These are phyloP conservation scores for Rotaria socialis DNA, from an alignment of 2,888 invertebrate genomes.

Conservation along the genomic window DNA sequence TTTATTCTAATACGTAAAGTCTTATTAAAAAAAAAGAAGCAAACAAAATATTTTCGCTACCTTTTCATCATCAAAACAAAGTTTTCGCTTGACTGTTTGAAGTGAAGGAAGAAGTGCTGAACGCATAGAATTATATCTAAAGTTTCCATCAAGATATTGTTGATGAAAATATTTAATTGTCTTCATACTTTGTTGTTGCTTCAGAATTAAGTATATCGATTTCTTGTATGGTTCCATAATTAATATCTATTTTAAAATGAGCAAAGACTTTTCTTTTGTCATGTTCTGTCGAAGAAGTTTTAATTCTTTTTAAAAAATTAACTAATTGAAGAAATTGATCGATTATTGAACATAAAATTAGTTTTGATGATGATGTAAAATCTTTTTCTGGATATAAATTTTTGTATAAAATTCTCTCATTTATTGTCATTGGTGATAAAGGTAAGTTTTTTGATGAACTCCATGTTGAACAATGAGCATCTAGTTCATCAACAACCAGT, in stretches of 20 bases:
- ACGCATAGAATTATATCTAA: not conserved
- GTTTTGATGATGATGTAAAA: not conserved
- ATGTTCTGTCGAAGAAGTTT: not conserved
- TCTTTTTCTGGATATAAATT: not conserved
- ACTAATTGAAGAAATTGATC: not conserved
- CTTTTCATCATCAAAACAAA: not conserved
- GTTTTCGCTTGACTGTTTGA: not conserved
- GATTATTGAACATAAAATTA: not conserved
- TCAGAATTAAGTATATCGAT: not conserved
- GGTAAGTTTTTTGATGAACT: not conserved
- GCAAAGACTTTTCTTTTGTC: not conserved
- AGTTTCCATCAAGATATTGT: not conserved
- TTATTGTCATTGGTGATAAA: not conserved
- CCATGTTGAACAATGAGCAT: not conserved
- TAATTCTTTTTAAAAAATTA: not conserved
- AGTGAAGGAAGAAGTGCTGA: not conserved
- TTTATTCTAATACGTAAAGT: not conserved
- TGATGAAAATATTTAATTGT: not conserved
- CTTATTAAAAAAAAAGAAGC: not conserved
- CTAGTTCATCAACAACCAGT: not conserved
- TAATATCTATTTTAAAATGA: not conserved
- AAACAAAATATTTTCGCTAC: not conserved
- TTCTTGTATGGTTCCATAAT: not conserved
- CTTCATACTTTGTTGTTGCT: not conserved
- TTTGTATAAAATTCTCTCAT: not conserved